Conservation (phyloP, 2,113 vertebrate species). For the Blennius ocellaris region DNA sequence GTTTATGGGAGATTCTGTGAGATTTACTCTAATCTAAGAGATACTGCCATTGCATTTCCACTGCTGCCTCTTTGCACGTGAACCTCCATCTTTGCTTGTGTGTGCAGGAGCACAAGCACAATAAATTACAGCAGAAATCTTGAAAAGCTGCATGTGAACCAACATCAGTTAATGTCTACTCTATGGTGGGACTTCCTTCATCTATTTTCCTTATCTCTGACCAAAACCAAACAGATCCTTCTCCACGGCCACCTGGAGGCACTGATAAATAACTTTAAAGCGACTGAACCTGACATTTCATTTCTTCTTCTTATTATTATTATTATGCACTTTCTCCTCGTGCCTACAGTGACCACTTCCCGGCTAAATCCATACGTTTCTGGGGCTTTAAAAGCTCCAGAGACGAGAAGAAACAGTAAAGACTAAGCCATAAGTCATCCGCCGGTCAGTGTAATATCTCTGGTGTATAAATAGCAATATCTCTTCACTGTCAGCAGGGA, state of each 20-base stretch:
- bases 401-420: neutral
- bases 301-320: neutral
- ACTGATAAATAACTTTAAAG: neutral
- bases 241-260: neutral
- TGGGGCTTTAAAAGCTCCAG: neutral
- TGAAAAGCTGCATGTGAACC: too few species aligned
- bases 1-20: too few species aligned
- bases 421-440: conserved; percentile 15
- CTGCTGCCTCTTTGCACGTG: too few species aligned
- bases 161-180: too few species aligned
- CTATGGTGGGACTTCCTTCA: too few species aligned
- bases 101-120: too few species aligned
- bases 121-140: too few species aligned
- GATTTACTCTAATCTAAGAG: too few species aligned
- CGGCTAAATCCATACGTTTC: neutral
- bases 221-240: neutral
- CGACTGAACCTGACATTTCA: neutral
- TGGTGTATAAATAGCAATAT: conserved; percentile 25
- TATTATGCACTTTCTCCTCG: too few species aligned
- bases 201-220: too few species aligned
- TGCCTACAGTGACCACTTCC: neutral
- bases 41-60: too few species aligned
- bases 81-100: too few species aligned
- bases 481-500: conserved; percentile 26
- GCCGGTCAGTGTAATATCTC: conserved; percentile 15